These are phyloP conservation scores for Mormoops blainvillei DNA, from an alignment of 2,113 vertebrate genomes.

Conservation along the genomic window DNA sequence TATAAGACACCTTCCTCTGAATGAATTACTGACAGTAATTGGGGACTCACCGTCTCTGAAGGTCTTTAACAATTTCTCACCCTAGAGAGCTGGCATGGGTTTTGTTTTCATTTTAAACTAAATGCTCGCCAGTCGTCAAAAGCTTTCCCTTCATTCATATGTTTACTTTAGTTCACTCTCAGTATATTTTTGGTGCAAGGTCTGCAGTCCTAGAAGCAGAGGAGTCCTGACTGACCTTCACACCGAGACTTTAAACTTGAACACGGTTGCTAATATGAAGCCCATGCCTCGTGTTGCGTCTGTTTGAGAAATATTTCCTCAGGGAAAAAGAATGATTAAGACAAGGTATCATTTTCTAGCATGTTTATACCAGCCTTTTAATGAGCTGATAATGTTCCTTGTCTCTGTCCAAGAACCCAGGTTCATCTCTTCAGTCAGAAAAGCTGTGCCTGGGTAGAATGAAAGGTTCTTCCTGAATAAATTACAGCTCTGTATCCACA, in stretches of 20 bases:
- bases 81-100: background rate
- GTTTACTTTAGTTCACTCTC: background rate
- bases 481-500: background rate
- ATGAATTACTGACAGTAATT: background rate
- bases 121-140: background rate
- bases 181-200: background rate
- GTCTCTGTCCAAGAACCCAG: background rate
- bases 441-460: conserved; percentile 14
- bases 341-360: background rate
- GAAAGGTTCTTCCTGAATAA: background rate
- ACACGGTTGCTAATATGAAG: background rate
- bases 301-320: conserved; percentile 8
- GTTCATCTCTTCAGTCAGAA: background rate
- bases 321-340: background rate
- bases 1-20: background rate
- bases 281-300: background rate
- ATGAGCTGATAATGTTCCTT: background rate
- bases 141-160: background rate
- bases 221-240: background rate
- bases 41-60: background rate
- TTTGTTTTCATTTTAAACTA: background rate
- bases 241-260: background rate
- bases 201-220: background rate
- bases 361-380: background rate
- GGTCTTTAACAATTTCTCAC: background rate